A percentile compares a stretch with the other conserved stretches of the same genome.
Evolutionary conservation across 2,797 vertebrate species (phyloP).

Genomic region (Eulemur rubriventer): DNA sequence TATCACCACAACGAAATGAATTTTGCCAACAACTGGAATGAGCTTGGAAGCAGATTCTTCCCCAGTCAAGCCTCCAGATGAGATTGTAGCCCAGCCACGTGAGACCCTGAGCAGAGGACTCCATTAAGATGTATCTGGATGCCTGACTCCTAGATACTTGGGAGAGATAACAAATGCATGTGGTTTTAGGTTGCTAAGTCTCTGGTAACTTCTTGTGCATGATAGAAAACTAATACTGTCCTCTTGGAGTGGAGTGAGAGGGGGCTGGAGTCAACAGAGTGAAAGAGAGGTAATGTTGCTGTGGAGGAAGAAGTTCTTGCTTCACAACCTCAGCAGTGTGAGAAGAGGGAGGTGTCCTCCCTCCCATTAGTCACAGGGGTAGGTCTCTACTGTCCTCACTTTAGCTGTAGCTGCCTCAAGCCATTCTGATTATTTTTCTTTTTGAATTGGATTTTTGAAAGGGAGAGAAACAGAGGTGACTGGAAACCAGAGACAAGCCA

Average conservation of each 20-base stretch:
- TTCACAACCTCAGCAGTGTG: neutral
- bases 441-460: conserved; percentile 47
- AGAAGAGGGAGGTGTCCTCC: neutral
- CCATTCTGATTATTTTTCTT: neutral
- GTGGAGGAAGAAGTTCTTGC: neutral
- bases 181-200: neutral
- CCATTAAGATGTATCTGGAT: neutral
- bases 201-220: neutral
- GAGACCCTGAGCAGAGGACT: neutral
- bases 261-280: neutral
- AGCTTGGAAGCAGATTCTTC: neutral
- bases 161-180: neutral
- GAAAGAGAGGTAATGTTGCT: neutral
- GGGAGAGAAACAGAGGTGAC: neutral
- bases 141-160: neutral
- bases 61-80: neutral
- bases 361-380: neutral
- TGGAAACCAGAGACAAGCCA: neutral
- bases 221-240: neutral
- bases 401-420: neutral
- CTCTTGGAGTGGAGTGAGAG: neutral
- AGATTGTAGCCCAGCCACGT: neutral
- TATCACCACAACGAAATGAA: neutral
- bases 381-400: neutral
- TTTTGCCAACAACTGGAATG: neutral